phyloP scores from a whole-genome alignment of 2,888 invertebrate species.

The Leptinotarsa rubiginosa region DNA sequence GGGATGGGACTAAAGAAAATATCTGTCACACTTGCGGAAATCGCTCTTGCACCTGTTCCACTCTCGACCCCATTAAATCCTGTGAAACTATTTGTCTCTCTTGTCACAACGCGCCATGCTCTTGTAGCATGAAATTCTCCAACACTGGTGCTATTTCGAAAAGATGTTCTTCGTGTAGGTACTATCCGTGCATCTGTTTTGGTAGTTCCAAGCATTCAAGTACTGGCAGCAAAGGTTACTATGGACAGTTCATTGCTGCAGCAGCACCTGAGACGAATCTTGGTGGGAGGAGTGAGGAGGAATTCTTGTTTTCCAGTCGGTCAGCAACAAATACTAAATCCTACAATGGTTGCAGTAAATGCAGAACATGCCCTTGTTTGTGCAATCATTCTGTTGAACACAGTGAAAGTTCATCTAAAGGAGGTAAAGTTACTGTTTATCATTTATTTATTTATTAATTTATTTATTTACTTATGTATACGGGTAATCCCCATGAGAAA shows the following conservation, averaged over 20 bases:
- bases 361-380: slow-evolving; percentile 21
- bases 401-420: slow-evolving; percentile 6
- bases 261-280: background rate
- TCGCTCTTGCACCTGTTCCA: background rate
- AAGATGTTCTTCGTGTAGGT: slow-evolving; percentile 1
- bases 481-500: too few relatives aligned
- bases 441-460: too few relatives aligned
- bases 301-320: background rate
- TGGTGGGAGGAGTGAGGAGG: background rate
- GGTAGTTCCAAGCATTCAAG: background rate
- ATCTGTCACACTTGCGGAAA: slow-evolving; percentile 7
- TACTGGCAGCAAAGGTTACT: background rate
- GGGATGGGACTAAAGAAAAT: background rate
- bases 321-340: background rate
- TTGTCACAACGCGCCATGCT: background rate
- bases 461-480: too few relatives aligned
- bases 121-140: background rate
- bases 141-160: slow-evolving; percentile 11
- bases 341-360: background rate
- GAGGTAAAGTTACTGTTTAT: background rate
- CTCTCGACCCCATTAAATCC: background rate
- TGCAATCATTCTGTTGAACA: background rate
- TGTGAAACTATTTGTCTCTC: background rate
- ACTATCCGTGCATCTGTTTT: slow-evolving; percentile 20
- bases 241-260: background rate